Base-by-base conservation (phyloP, 2,888 invertebrate species). In the Isotomurus palustris region DNA sequence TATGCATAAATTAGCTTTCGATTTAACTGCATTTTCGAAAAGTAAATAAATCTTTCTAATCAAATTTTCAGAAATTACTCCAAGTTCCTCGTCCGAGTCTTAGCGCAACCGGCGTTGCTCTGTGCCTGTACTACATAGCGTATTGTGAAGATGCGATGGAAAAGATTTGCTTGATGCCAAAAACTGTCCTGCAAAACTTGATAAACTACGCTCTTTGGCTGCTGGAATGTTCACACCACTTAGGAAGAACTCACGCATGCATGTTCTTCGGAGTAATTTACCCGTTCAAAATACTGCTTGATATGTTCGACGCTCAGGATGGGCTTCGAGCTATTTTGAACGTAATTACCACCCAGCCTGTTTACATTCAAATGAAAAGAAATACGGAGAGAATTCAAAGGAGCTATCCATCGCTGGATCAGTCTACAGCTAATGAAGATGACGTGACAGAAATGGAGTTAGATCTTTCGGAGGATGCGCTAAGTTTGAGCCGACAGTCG, bases 101-200 rank as follows among this genome's bases (percentile, higher is more conserved):
- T 49, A 93, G 96, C 0, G 92, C 96, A 1, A 95, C 95, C 0
- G 97, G 93, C 14, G 95, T 96, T 1, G 91, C 95, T 0, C 90
- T 96, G 62, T 94, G 95, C 71, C 80, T 99, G 32, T 97, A 96
- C 77, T 97, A 96, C 77, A 80, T 99, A 56, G 93, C 94, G 0
- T 96, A 95, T 77, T 93, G 91, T 74, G 94, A 94, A 74, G 96
- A 97, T 76, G 93, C 95, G 0, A 94, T 99, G 91, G 96, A 97
- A 75, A 81, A 91, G 53, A 91, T 95, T 22, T 96, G 95, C 72
- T 78, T 88, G 22, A 80, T 94, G 74, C 88, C 93, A 0, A 83
- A 88, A 72, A 81, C 82, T 65, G 82, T 87, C 0, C 82, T 93
- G 35, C 53, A 55, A 24, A 55, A 62, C 38, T 48, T 69, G 57